Percentiles rank a stretch among this genome's conserved stretches.
phyloP scores from a whole-genome alignment of 2,797 vertebrate species.

The Sarcophilus harrisii region DNA sequence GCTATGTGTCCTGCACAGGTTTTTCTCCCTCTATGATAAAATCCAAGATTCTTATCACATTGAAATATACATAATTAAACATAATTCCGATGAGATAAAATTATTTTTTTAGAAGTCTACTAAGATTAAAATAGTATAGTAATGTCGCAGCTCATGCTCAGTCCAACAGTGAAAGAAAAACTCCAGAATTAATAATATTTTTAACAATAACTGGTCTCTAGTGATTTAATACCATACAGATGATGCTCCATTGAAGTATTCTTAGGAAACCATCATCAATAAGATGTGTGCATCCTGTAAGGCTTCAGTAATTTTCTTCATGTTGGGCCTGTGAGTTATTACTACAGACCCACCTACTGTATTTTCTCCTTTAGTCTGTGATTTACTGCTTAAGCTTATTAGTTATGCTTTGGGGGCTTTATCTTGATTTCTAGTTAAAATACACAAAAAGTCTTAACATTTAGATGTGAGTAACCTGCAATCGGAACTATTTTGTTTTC shows the following conservation, averaged over 20 bases:
- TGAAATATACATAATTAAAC: not conserved
- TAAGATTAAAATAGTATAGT: not conserved
- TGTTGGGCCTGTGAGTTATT: not conserved
- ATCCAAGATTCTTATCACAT: not conserved
- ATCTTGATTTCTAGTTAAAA: slow-evolving; percentile 46
- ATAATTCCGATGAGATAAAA: not conserved
- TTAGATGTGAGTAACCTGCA: not conserved
- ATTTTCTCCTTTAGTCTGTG: not conserved
- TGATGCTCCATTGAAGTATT: not conserved
- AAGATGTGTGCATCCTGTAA: not conserved
- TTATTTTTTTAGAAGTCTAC: not conserved
- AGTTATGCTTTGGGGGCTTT: not conserved
- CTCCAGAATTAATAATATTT: not conserved
- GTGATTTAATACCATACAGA: slow-evolving; percentile 21
- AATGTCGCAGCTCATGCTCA: not conserved
- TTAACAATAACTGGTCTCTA: not conserved
- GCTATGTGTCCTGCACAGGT: not conserved
- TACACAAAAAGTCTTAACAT: not conserved
- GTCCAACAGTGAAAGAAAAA: not conserved
- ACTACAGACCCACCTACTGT: not conserved
- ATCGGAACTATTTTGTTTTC: not conserved
- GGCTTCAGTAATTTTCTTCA: not conserved
- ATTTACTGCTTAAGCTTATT: not conserved
- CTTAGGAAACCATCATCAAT: not conserved
- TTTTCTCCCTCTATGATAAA: not conserved